Percentiles rank a stretch among this genome's conserved stretches.
phyloP scores from a whole-genome alignment of 2,113 vertebrate genomes.

The Typhlomys cinereus region DNA sequence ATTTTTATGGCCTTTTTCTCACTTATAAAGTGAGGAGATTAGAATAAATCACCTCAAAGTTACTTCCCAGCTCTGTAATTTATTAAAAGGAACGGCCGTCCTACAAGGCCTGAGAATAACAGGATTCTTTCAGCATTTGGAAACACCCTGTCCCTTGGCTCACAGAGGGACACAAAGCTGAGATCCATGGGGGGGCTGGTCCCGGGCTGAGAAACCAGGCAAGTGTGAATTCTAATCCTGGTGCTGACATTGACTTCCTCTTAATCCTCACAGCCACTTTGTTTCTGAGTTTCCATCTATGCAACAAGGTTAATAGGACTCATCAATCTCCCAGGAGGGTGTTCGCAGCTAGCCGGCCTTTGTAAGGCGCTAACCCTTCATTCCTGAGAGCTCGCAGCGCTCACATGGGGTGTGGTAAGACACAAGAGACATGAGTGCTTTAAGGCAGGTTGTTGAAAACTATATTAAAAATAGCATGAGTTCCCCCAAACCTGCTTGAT shows the following conservation, averaged over 20 bases:
- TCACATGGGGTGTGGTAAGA: neutral
- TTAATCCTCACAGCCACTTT: slow-evolving; percentile 67
- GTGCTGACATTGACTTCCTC: slow-evolving; percentile 75
- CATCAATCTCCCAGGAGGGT: slow-evolving; percentile 70
- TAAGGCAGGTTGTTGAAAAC: slow-evolving; percentile 41
- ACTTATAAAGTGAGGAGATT: slow-evolving; percentile 56
- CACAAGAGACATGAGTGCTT: slow-evolving; percentile 30
- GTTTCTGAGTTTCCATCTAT: slow-evolving; percentile 69
- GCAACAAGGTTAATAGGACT: slow-evolving; percentile 67
- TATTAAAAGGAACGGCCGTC: slow-evolving; percentile 59
- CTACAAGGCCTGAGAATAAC: slow-evolving; percentile 44
- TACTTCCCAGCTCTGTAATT: slow-evolving; percentile 54
- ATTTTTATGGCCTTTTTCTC: slow-evolving; percentile 55
- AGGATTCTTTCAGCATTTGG: slow-evolving; percentile 48
- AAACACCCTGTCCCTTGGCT: slow-evolving; percentile 51
- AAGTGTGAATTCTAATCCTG: slow-evolving; percentile 78
- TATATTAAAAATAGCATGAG: neutral
- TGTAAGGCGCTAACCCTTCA: slow-evolving; percentile 34
- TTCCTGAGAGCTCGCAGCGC: neutral
- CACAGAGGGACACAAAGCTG: slow-evolving; percentile 53
- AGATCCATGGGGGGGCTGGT: slow-evolving; percentile 51
- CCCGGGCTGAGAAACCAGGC: slow-evolving; percentile 66
- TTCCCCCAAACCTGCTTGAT: slow-evolving; percentile 10
- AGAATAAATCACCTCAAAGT: slow-evolving; percentile 60
- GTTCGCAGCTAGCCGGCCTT: slow-evolving; percentile 30